Base-by-base conservation (phyloP, 2,888 invertebrate genomes). In the Epirrhoe alternata region DNA sequence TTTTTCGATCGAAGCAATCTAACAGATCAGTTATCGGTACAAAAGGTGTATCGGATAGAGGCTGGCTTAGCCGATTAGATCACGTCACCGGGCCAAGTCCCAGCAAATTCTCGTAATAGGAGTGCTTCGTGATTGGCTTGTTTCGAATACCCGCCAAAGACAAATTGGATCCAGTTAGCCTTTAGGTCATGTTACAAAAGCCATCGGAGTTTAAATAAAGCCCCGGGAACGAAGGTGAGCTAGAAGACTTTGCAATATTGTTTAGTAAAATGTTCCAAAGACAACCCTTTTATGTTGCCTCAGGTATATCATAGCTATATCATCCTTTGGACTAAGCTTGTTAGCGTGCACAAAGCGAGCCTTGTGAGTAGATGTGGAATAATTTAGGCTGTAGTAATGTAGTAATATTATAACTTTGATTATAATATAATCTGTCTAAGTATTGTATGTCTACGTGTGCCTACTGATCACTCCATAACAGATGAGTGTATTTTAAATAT, bases 81-180 rank as follows among this genome's bases (percentile, higher is more conserved):
- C 78, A 76, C 79, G 71, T 60, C 78, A 79, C 82, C 74, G 59
- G 24, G 24, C 24, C 24, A 59, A 61, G 75, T 81, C 75, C 83
- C 75, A 73, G 79, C 81, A 79, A 86, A 85, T 82, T 86, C 83
- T 77, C 75, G 84, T 87, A 87, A 87, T 85, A 82, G 86, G 78
- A 82, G 79, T 75, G 83, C 82, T 81, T 81, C 80, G 87, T 86
- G 88, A 89, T 90, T 90, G 90, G 85, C 86, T 86, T 87, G 87
- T 88, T 86, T 86, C 87, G 83, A 85, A 83, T 84, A 76, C 79
- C 83, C 82, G 86, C 80, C 84, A 79, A 82, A 82, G 85, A 86
- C 87, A 90, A 90, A 91, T 91, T 91, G 90, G 88, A 89, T 89
- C 82, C 82, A 81, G 84, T 83, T 87, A 87, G 85, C 84, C 82